Evolutionary conservation across 2,888 invertebrate species (phyloP), one percentile per base, ranked within the genome.

Genomic region (Euclidia mi): DNA sequence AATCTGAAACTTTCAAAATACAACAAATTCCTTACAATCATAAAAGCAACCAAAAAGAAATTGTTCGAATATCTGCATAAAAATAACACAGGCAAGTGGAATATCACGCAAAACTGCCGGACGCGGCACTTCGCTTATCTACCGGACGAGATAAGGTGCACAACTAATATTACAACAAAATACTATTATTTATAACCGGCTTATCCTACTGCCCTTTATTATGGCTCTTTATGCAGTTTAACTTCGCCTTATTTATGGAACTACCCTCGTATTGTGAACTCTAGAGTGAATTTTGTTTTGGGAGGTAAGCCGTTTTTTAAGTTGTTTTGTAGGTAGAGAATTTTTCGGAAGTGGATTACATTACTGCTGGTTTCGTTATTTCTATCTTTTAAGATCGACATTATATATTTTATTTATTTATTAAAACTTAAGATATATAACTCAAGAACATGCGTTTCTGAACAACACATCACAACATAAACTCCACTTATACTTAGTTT

Each of bases 81-180:
- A 53, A 53, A 46, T 20, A 46, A 25, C 28, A 41, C 12, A n/a
- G 25, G 14, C 18, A 25, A 12, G 12, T 51, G 51, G 55, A 77
- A 72, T 67, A 55, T 63, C 58, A 63, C 31, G 20, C 55, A 55
- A 45, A 61, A 76, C 72, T 62, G 56, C 69, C 62, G 87, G 88
- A 88, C 85, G 75, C 79, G 65, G 52, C 57, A 70, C 42, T 29
- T 53, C 57, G 55, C 64, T 82, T 88, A 87, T 85, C 66, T 61
- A 52, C 61, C 85, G 88, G 87, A 87, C 56, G 64, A 74, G 82
- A 85, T 85, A 85, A 76, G 65, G 51, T 28, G 44, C 58, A 61
- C 37, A 52, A 63, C 47, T 47, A 50, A 56, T 45, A 56, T 42
- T 52, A 53, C 17, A 50, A 70, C 43, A 47, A 46, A 44, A 51